phyloP scores from a whole-genome alignment of 2,888 invertebrate species.

The Siphonodentalium dalli region DNA sequence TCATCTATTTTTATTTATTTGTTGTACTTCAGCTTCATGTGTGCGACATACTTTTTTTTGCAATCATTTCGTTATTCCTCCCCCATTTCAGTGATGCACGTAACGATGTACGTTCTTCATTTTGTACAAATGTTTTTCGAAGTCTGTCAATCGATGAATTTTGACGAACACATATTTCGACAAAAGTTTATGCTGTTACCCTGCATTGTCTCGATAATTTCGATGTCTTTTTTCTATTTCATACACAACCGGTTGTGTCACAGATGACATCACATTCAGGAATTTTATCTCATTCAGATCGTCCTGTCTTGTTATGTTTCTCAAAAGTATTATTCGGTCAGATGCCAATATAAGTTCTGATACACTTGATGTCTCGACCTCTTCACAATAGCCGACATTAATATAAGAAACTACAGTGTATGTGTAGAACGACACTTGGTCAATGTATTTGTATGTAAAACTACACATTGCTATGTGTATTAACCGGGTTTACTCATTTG shows the following conservation, averaged over 20 bases:
- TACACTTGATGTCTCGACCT: not conserved
- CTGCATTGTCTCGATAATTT: slow-evolving; percentile 4
- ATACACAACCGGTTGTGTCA: not conserved
- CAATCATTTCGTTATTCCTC: slow-evolving; percentile 5
- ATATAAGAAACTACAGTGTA: too few relatives aligned
- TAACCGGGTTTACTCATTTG: too few relatives aligned
- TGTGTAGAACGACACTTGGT: too few relatives aligned
- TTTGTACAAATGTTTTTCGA: not conserved
- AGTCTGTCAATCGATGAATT: not conserved
- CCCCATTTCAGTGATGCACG: slow-evolving; percentile 2
- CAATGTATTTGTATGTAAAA: too few relatives aligned
- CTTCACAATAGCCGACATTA: slow-evolving; percentile 1
- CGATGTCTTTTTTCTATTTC: slow-evolving; percentile 1
- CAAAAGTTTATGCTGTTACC: slow-evolving; percentile 9
- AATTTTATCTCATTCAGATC: too few relatives aligned
- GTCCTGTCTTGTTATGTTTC: too few relatives aligned
- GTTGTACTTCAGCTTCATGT: not conserved
- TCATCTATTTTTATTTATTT: slow-evolving; percentile 1
- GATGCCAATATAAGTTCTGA: not conserved
- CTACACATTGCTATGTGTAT: too few relatives aligned
- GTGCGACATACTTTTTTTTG: slow-evolving; percentile 2
- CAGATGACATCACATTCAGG: too few relatives aligned
- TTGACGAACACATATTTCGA: not conserved
- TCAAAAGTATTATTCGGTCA: not conserved
- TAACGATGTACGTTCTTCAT: not conserved